Conservation (phyloP, 2,888 invertebrate genomes). For the Melieria omissa region DNA sequence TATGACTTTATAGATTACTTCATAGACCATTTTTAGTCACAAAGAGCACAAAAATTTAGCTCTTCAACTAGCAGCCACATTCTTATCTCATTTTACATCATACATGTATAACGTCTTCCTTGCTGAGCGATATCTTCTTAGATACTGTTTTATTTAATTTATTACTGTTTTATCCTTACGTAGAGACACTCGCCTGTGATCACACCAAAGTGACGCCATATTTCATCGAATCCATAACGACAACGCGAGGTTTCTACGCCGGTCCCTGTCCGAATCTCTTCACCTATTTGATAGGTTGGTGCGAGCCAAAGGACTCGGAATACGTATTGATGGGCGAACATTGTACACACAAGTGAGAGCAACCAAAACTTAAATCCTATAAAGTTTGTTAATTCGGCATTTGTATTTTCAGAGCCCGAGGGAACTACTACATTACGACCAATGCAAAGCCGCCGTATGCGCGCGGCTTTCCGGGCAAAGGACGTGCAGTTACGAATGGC, state of each 20-base stretch:
- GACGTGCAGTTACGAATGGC: slow-evolving; percentile 59
- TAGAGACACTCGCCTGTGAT: slow-evolving; percentile 88
- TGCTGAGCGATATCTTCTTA: background rate
- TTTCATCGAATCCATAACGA: slow-evolving; percentile 88
- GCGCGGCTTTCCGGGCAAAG: slow-evolving; percentile 81
- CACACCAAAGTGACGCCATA: slow-evolving; percentile 92
- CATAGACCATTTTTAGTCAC: no score
- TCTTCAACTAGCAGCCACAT: no score
- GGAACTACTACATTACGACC: slow-evolving; percentile 88
- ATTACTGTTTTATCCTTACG: slow-evolving; percentile 45
- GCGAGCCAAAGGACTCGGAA: slow-evolving; percentile 81
- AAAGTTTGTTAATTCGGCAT: background rate
- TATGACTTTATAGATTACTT: no score
- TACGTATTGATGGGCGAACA: slow-evolving; percentile 90
- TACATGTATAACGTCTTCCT: background rate
- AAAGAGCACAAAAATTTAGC: no score
- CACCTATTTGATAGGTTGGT: slow-evolving; percentile 87
- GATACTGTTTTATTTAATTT: no score
- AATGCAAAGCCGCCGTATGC: slow-evolving; percentile 86
- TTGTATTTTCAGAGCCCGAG: slow-evolving; percentile 75
- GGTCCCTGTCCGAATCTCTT: slow-evolving; percentile 85
- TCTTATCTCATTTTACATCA: no score
- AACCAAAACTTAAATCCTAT: background rate
- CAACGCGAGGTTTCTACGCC: slow-evolving; percentile 83
- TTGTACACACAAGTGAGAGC: slow-evolving; percentile 75